Evolutionary conservation across 2,797 vertebrate species (phyloP).

Genomic region (Onychomys leucogaster): DNA sequence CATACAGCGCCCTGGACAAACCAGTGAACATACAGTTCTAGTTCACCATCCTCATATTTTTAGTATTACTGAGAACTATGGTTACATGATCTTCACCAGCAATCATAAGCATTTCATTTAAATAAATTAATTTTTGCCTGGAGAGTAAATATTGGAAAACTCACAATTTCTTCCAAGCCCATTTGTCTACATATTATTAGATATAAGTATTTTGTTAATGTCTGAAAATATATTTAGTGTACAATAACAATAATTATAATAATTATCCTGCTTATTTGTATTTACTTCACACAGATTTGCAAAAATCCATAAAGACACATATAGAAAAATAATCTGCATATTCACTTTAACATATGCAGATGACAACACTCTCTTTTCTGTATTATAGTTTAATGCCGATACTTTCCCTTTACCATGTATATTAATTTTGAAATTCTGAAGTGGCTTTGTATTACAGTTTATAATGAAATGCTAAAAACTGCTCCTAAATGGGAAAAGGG

Average conservation of each 20-base stretch:
- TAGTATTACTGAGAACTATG: not conserved
- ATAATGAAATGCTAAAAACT: not conserved
- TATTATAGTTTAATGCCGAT: not conserved
- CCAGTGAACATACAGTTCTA: not conserved
- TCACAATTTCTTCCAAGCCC: not conserved
- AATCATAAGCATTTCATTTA: constrained; percentile 26
- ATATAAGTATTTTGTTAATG: not conserved
- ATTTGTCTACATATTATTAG: constrained; percentile 19
- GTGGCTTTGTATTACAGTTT: not conserved
- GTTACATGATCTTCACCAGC: not conserved
- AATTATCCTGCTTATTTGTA: not conserved
- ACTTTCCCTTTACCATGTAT: not conserved
- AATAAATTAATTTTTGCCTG: constrained; percentile 21
- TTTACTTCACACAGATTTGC: not conserved
- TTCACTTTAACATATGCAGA: not conserved
- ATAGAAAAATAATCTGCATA: not conserved
- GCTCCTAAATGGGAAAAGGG: constrained; percentile 70
- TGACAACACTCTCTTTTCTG: not conserved
- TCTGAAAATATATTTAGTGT: constrained; percentile 9
- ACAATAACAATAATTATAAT: not conserved
- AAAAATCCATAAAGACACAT: not conserved
- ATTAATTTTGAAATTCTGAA: constrained; percentile 55
- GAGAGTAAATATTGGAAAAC: constrained; percentile 32
- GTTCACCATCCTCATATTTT: not conserved
- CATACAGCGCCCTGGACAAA: not conserved